These are phyloP conservation scores for Scaptodrosophila latifasciaeformis DNA, from an alignment of 2,888 invertebrate genomes.

Conservation along the genomic window DNA sequence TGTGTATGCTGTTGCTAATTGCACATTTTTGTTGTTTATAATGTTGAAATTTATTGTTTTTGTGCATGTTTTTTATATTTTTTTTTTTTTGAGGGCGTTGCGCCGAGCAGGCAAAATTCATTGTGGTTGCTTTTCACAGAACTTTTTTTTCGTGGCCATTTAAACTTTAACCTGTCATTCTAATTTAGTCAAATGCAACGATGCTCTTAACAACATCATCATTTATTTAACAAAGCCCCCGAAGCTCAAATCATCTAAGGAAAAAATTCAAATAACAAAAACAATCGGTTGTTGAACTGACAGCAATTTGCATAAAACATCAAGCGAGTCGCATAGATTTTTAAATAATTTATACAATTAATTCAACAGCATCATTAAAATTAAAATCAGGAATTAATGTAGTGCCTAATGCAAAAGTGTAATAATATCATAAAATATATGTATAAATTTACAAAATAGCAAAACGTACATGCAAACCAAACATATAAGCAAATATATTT, in stretches of 20 bases:
- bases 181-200: conserved; percentile 24
- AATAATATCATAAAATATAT: conserved; percentile 24
- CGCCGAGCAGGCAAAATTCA: conserved; percentile 13
- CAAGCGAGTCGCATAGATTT: conserved; percentile 24
- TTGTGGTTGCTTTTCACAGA: not conserved
- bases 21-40: conserved; percentile 37
- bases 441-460: conserved; percentile 14
- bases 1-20: conserved; percentile 52
- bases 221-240: conserved; percentile 40
- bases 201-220: conserved; percentile 32
- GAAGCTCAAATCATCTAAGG: conserved; percentile 10
- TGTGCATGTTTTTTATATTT: conserved; percentile 52
- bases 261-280: conserved; percentile 4
- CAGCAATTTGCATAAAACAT: conserved; percentile 23
- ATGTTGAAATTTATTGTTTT: conserved; percentile 49
- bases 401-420: conserved; percentile 55
- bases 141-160: conserved; percentile 34
- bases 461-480: conserved; percentile 16
- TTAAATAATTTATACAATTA: conserved; percentile 42
- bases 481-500: conserved; percentile 16
- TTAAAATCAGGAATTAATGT: conserved; percentile 53
- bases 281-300: not conserved
- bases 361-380: conserved; percentile 24
- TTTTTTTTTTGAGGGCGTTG: conserved; percentile 3
- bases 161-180: conserved; percentile 21